phyloP scores from a whole-genome alignment of 2,797 vertebrate species.

The Limosa lapponica region DNA sequence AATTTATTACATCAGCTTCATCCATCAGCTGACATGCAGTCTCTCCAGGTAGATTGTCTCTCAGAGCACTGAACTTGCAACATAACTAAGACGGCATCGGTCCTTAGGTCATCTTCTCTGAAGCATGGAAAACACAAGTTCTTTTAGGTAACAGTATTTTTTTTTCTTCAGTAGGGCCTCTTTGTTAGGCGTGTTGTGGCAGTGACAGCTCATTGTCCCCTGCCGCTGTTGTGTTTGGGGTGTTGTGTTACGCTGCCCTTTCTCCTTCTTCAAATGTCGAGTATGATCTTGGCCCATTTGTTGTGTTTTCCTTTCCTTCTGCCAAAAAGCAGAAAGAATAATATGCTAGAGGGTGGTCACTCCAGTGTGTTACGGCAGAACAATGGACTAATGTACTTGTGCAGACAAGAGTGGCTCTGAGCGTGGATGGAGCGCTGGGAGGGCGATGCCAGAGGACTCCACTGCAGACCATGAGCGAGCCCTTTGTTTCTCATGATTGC shows the following conservation, averaged over 20 bases:
- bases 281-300: background rate
- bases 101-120: constrained; percentile 54
- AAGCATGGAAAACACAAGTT: constrained; percentile 31
- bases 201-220: background rate
- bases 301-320: background rate
- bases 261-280: background rate
- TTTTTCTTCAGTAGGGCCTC: constrained; percentile 27
- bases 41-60: constrained; percentile 33
- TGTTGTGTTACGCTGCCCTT: background rate
- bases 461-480: background rate
- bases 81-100: constrained; percentile 28
- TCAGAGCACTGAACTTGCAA: constrained; percentile 28
- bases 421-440: background rate
- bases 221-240: accelerated
- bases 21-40: constrained; percentile 54
- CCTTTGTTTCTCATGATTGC: background rate
- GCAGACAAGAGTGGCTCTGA: background rate
- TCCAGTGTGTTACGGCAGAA: constrained; percentile 43
- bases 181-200: constrained; percentile 1
- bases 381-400: constrained; percentile 41
- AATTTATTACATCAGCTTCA: constrained; percentile 56
- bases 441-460: background rate
- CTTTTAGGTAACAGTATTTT: constrained; percentile 16
- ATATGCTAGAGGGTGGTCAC: background rate
- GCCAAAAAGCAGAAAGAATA: constrained; percentile 22